Evolutionary conservation across 2,113 vertebrate genomes (phyloP).

Genomic region (Prinia subflava): DNA sequence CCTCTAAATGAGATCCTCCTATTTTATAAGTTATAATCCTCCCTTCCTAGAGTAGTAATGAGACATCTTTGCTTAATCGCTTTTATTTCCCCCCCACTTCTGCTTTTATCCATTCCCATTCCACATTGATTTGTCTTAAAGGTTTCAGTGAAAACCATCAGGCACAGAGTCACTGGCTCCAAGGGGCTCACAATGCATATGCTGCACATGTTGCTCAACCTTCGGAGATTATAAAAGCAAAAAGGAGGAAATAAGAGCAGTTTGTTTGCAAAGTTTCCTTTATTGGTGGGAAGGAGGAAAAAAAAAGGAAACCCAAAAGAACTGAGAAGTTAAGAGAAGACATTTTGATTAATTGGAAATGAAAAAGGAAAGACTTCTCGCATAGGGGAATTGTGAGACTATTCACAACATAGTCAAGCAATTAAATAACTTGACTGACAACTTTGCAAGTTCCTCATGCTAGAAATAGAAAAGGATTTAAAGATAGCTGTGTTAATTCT

Average conservation of each 20-base stretch:
- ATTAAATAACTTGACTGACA: not conserved
- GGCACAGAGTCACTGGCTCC: not conserved
- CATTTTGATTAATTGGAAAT: not conserved
- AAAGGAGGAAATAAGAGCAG: not conserved
- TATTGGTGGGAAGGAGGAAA: not conserved
- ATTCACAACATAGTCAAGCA: not conserved
- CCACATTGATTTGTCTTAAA: conserved; percentile 53
- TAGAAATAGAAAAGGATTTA: not conserved
- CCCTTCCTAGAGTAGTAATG: conserved; percentile 54
- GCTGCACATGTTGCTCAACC: not conserved
- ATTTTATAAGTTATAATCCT: conserved; percentile 54
- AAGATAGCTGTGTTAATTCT: not conserved
- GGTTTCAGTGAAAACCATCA: conserved; percentile 20
- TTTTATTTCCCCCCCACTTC: not conserved
- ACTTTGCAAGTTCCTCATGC: not conserved
- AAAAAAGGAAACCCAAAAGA: not conserved
- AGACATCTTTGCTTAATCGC: conserved; percentile 43
- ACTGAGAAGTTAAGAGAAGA: not conserved
- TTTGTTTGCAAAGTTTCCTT: conserved; percentile 9
- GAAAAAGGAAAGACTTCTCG: not conserved
- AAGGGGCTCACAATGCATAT: not conserved
- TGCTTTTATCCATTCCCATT: conserved; percentile 28
- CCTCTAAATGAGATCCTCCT: conserved; percentile 55
- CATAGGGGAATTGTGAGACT: not conserved
- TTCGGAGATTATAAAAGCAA: not conserved